Conservation (phyloP, 2,113 vertebrate genomes). For the Calonectris borealis region DNA sequence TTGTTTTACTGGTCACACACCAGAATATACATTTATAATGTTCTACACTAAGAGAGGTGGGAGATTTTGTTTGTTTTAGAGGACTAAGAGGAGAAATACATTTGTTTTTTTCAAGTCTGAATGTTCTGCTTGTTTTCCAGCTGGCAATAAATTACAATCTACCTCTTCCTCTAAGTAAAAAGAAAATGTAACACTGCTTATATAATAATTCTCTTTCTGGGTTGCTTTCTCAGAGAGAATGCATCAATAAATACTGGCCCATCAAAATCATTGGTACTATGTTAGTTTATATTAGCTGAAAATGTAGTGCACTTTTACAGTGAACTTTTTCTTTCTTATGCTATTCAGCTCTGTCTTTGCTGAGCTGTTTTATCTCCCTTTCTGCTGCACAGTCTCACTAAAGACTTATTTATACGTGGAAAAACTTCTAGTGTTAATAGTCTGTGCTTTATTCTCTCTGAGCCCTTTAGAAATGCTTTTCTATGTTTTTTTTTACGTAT, state of each 20-base stretch:
- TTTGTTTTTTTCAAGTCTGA: background rate
- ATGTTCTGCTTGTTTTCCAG: background rate
- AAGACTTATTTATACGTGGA: rapidly evolving
- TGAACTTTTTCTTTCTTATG: background rate
- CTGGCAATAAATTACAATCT: background rate
- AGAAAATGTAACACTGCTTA: background rate
- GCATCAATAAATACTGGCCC: background rate
- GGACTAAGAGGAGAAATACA: background rate
- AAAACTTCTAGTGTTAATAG: background rate
- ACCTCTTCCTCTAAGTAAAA: background rate
- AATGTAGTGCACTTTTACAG: background rate
- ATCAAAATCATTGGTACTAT: background rate
- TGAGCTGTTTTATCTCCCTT: background rate
- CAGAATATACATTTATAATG: background rate
- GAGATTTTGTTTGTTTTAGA: background rate
- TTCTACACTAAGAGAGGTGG: background rate
- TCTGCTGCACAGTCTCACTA: background rate
- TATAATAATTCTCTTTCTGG: background rate
- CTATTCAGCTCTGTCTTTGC: background rate
- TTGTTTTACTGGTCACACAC: background rate
- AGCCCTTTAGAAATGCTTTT: background rate
- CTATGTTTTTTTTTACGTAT: background rate
- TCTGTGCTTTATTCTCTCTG: background rate
- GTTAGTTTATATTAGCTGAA: background rate
- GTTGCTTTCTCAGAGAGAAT: background rate